phyloP scores from a whole-genome alignment of 2,113 vertebrate genomes.

The Salminus brasiliensis region DNA sequence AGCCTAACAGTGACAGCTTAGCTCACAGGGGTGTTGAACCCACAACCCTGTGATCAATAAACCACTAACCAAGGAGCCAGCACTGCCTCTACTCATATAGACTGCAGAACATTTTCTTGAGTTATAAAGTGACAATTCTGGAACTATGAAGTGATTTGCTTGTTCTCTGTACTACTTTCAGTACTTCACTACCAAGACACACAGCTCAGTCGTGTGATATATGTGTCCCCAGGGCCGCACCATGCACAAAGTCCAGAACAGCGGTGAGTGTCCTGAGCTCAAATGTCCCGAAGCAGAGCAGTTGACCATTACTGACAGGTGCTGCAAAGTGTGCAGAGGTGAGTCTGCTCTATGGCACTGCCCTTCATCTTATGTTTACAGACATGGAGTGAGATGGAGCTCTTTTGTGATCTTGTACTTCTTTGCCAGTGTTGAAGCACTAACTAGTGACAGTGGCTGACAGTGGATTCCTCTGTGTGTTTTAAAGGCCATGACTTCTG shows the following conservation, averaged over 20 bases:
- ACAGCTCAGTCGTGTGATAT: not conserved
- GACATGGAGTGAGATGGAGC: not conserved
- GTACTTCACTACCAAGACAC: not conserved
- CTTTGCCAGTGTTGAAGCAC: not conserved
- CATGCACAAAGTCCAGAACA: conserved; percentile 84
- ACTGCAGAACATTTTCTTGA: too few relatives aligned
- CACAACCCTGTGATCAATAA: too few relatives aligned
- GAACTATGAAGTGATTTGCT: too few relatives aligned
- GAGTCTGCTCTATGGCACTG: not conserved
- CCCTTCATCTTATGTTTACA: not conserved
- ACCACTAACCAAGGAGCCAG: too few relatives aligned
- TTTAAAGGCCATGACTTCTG: conserved; percentile 93
- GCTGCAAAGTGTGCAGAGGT: conserved; percentile 98
- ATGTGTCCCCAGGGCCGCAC: conserved; percentile 78
- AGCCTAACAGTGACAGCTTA: too few relatives aligned
- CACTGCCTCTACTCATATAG: too few relatives aligned
- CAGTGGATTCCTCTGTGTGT: not conserved
- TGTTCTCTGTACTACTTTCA: not conserved
- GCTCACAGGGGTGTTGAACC: too few relatives aligned
- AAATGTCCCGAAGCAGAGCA: conserved; percentile 88
- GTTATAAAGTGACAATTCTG: not conserved
- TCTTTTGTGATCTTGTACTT: not conserved
- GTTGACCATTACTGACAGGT: conserved; percentile 87
- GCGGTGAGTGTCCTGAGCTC: conserved; percentile 78
- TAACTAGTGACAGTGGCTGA: not conserved